Percentiles rank a stretch among this genome's conserved stretches.
Conservation (phyloP, 2,888 invertebrate species). For the Lymantria dispar region DNA sequence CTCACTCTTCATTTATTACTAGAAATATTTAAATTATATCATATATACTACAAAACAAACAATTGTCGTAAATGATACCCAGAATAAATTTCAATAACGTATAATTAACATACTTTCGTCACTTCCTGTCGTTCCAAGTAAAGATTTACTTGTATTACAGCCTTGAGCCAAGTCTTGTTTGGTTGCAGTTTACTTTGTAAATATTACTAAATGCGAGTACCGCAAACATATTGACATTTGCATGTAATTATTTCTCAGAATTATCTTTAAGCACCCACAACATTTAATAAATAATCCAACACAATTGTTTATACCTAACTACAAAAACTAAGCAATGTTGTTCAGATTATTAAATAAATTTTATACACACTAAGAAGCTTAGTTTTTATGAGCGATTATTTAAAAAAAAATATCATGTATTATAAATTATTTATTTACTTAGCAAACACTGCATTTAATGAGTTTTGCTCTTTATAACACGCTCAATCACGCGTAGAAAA, state of each 20-base stretch:
- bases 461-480: no score
- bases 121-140: slow-evolving; percentile 10
- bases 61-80: not conserved
- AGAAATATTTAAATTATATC: no score
- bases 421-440: no score
- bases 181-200: slow-evolving; percentile 17
- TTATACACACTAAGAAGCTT: no score
- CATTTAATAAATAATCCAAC: not conserved
- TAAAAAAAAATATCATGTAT: no score
- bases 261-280: not conserved
- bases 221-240: slow-evolving; percentile 3
- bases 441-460: no score
- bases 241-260: slow-evolving; percentile 6
- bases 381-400: no score
- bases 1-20: no score
- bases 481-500: no score
- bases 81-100: not conserved
- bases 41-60: not conserved
- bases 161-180: slow-evolving; percentile 25
- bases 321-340: no score
- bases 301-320: no score
- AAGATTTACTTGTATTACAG: slow-evolving; percentile 15
- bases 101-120: slow-evolving; percentile 12
- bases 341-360: no score
- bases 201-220: slow-evolving; percentile 19